These are phyloP conservation scores for Leptura quadrifasciata DNA, from an alignment of 2,888 invertebrate genomes.

Conservation along the genomic window DNA sequence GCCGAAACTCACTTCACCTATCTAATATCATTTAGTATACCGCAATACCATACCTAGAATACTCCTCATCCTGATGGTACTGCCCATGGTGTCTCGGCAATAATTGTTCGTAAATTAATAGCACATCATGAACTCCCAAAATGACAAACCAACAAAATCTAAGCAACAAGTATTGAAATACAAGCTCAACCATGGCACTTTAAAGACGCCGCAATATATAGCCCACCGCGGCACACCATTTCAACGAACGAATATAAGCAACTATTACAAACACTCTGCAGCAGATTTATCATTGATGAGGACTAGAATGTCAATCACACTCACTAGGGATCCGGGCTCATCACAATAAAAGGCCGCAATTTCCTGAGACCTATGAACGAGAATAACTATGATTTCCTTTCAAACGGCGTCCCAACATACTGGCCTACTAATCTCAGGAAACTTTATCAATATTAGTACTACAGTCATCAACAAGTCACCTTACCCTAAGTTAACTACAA, in stretches of 20 bases:
- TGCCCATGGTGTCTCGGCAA: not conserved
- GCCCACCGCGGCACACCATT: not conserved
- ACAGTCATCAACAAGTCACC: slow-evolving; percentile 22
- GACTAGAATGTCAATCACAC: not conserved
- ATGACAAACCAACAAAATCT: not conserved
- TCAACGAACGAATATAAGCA: not conserved
- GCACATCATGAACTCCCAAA: not conserved
- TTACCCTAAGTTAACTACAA: too few species aligned
- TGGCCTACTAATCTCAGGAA: too few species aligned
- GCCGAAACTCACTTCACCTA: not conserved
- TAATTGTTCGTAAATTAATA: not conserved
- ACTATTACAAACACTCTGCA: not conserved
- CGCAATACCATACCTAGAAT: not conserved
- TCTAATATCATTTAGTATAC: not conserved
- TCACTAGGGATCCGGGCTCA: not conserved
- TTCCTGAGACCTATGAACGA: not conserved
- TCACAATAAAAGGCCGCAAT: not conserved
- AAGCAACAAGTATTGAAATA: not conserved
- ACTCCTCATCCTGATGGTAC: not conserved
- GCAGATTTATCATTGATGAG: not conserved
- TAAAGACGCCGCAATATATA: not conserved
- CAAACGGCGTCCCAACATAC: too few species aligned
- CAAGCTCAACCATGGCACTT: not conserved
- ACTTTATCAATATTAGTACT: slow-evolving; percentile 10
- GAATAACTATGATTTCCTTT: not conserved